Evolutionary conservation across 2,888 invertebrate species (phyloP), one percentile per base, ranked within the genome.

Genomic region (Drosophila mimica): DNA sequence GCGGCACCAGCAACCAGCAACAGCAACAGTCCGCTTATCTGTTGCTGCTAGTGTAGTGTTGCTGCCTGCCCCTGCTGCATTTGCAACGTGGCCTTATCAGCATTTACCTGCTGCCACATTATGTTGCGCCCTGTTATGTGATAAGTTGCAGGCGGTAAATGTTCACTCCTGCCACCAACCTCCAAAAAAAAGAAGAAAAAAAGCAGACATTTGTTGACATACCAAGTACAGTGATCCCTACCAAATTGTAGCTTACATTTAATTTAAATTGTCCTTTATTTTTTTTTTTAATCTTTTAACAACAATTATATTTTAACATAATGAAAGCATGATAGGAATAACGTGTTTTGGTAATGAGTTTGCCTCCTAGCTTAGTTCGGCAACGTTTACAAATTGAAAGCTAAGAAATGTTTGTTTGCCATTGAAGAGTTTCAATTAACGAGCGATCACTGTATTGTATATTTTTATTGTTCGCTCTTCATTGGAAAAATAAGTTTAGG

Each of bases 71-170:
- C n/a, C 38, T 53, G 40, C 33, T 56, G 38, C 28, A 34, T 40
- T 33, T 65, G 60, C 62, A 70, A 61, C 52, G 65, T 76, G 43
- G 52, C 43, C 69, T 79, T 79, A 79, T 81, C 79, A 81, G 43
- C 38, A 25, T 61, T 81, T 79, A 79, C 79, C 81, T 79, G 79
- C 74, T 79, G 79, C 78, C 78, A 79, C 78, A 81, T 70, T 70
- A 73, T 73, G 81, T 77, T 77, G 81, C 74, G 62, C 76, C 33
- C 52, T 13, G 8, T 46, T 8, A 51, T 3, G 53, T 52, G 79
- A 77, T 79, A 79, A 81, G 64, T 73, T 56, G 56, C 40, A 43
- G 31, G n/a, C 57, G 38, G 71, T 62, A 53, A 53, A 48, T 58
- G 71, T 63, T 56, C 48, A 64, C 43, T 46, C 25, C 51, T 58